Base-by-base conservation (phyloP, 2,797 vertebrate genomes). In the Brachyalestes nurse region DNA sequence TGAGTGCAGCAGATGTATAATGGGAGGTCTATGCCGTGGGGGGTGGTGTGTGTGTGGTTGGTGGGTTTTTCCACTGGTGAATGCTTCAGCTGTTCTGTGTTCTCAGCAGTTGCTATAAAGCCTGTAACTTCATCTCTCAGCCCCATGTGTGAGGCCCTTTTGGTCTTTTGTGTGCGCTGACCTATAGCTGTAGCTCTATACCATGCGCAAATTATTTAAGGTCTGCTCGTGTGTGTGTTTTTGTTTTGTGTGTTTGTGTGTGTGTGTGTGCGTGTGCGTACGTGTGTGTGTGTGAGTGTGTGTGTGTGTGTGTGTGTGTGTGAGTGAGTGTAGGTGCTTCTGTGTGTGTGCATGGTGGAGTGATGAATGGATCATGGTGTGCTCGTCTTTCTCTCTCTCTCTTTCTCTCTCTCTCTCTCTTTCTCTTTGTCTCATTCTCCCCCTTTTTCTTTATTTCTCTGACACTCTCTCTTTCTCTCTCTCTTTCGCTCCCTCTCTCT, bases 71-170 rank as follows among this genome's bases (percentile, higher is more conserved):
- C 72, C 82, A 72, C 64, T 45, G 76, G 42, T 55, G 67, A 71
- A 57, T 75, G 62, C 25, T 72, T 70, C 40, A 73, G 64, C 82
- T 72, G 82, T 60, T 78, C 60, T 78, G 77, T 71, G 49, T 60
- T 83, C 67, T 83, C 78, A 5, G 5, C 77, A 75, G 65, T 58
- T 72, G 45, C 17, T 71, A 62, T 85, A 73, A 58, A 67, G 71
- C 42, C 58, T 75, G 77, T 83, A 83, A 83, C 78, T 80, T 67
- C 67, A 83, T 80, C 78, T 61, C 67, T 80, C 67, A 13, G n/a
- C 40, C 61, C 47, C 71, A 34, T 23, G 0, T 57, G n/a, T 79
- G 45, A 70, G 45, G 69, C 23, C 53, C 61, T 67, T 49, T 23
- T 21, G 38, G 10, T 40, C 74, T 53, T 78, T 78, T 80, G 74